Evolutionary conservation across 2,888 invertebrate genomes (phyloP).

Genomic region (Sericinus montela): DNA sequence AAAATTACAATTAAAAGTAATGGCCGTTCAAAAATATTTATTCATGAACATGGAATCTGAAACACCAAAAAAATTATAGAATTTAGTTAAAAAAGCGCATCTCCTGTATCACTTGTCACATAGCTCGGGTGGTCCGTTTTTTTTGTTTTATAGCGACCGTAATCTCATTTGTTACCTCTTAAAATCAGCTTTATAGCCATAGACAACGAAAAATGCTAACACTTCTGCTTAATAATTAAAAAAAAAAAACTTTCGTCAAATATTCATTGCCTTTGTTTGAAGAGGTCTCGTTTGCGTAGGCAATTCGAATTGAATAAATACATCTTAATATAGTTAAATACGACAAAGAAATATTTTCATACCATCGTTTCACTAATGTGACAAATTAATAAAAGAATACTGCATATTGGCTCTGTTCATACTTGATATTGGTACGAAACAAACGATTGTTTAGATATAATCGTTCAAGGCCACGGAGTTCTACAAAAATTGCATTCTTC

Average conservation of each 20-base stretch:
- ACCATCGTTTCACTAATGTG: too few species aligned
- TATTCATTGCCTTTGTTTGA: slow-evolving; percentile 21
- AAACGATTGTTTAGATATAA: too few species aligned
- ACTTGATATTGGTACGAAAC: too few species aligned
- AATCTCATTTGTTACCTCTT: slow-evolving; percentile 29
- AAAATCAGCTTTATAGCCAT: slow-evolving; percentile 26
- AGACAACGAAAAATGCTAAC: slow-evolving; percentile 18
- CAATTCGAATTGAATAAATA: slow-evolving; percentile 16
- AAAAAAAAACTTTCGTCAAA: slow-evolving; percentile 21
- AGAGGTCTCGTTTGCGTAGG: slow-evolving; percentile 13
- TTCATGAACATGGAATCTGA: background rate
- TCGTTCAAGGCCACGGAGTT: too few species aligned
- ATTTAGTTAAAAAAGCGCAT: slow-evolving; percentile 4
- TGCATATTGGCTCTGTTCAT: too few species aligned
- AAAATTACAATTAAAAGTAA: too few species aligned
- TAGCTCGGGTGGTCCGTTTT: slow-evolving; percentile 44
- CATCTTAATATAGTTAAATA: slow-evolving; percentile 7
- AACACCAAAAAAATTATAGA: background rate
- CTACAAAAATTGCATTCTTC: too few species aligned
- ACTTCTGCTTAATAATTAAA: slow-evolving; percentile 23
- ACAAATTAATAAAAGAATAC: too few species aligned
- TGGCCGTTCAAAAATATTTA: too few species aligned
- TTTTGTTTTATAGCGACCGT: slow-evolving; percentile 41
- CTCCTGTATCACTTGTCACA: slow-evolving; percentile 19
- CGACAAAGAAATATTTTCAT: too few species aligned